Conservation (phyloP, 1,140 invertebrate genomes). For the Panagrolaimus sp. region DNA sequence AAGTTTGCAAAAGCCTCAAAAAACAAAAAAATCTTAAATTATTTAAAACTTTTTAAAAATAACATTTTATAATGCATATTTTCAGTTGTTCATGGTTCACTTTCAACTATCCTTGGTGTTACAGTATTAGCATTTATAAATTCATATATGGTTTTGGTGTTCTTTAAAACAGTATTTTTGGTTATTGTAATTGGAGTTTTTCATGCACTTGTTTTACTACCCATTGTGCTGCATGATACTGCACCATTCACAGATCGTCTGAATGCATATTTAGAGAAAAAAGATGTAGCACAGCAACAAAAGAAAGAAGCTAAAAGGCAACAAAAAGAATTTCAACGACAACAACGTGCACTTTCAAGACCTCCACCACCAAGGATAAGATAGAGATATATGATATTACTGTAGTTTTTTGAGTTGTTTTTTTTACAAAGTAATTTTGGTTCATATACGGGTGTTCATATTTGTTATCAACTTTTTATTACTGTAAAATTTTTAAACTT, state of each 20-base stretch:
- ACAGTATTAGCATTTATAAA: constrained; percentile 77
- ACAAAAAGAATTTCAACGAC: background rate
- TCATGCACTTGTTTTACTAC: constrained; percentile 60
- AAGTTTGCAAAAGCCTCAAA: background rate
- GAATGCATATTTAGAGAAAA: constrained; percentile 19
- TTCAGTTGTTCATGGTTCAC: constrained; percentile 66
- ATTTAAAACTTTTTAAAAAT: background rate
- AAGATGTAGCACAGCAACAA: background rate
- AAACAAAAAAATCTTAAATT: background rate
- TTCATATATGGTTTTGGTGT: constrained; percentile 68
- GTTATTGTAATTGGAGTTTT: constrained; percentile 59
- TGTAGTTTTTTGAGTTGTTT: no score
- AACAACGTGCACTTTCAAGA: background rate
- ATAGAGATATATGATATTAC: no score
- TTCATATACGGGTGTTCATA: no score
- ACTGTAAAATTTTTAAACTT: no score
- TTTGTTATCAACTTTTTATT: no score
- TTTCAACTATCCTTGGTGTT: constrained; percentile 85
- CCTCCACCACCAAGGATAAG: no score
- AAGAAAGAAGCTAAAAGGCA: background rate
- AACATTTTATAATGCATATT: background rate
- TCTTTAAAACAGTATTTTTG: constrained; percentile 62
- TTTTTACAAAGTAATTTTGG: no score
- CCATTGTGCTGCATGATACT: constrained; percentile 59
- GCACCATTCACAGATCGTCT: constrained; percentile 45